These are phyloP conservation scores for Dipodomys ordii DNA, from an alignment of 2,113 vertebrate genomes.

Conservation along the genomic window DNA sequence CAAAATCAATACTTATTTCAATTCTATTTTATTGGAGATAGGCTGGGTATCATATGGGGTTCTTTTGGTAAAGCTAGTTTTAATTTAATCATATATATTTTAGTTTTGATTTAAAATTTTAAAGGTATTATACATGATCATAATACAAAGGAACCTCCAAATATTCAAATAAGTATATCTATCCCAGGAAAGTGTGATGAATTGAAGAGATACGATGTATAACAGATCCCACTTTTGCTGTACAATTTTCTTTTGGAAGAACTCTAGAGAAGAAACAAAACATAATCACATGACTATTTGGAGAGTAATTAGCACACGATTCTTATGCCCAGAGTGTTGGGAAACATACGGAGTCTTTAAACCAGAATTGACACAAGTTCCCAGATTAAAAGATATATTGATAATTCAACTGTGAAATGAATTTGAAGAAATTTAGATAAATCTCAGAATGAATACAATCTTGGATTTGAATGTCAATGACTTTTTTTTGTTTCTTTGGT, in stretches of 20 bases:
- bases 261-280: background rate
- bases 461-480: background rate
- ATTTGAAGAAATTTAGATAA: background rate
- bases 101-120: background rate
- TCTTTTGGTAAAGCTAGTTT: background rate
- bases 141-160: background rate
- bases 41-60: background rate
- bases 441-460: background rate
- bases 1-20: background rate
- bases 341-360: background rate
- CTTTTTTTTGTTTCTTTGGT: background rate
- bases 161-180: background rate
- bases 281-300: background rate
- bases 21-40: background rate
- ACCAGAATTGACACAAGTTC: too few species aligned
- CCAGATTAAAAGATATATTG: background rate
- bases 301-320: background rate
- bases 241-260: background rate
- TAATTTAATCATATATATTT: background rate
- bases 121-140: background rate
- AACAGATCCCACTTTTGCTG: background rate
- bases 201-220: background rate
- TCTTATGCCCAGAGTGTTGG: background rate
- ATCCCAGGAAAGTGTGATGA: background rate
- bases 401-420: background rate